Evolutionary conservation across 2,888 invertebrate species (phyloP).

Genomic region (Melanotus villosus): DNA sequence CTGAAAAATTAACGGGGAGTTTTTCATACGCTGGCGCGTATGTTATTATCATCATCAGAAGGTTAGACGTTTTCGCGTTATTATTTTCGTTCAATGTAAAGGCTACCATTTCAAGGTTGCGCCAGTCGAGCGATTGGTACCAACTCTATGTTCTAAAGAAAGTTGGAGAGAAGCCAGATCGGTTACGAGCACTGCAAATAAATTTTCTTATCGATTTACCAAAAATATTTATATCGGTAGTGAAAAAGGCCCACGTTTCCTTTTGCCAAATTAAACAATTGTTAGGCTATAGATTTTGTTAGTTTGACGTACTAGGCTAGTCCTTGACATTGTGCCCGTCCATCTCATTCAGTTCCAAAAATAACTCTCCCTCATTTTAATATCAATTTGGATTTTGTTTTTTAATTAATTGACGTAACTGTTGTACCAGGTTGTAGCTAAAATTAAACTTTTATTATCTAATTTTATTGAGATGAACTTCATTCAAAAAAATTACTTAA

Average conservation of each 20-base stretch:
- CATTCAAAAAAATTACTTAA: no score
- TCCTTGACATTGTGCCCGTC: conserved; percentile 6
- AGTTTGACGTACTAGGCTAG: background rate
- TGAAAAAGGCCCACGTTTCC: conserved; percentile 7
- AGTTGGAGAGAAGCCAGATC: conserved; percentile 45
- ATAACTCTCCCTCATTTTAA: background rate
- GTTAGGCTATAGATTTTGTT: background rate
- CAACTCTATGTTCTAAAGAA: conserved; percentile 29
- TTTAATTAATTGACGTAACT: no score
- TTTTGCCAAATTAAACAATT: conserved; percentile 27
- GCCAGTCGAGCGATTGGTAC: conserved; percentile 33
- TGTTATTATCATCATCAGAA: conserved; percentile 32
- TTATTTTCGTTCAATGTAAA: conserved; percentile 42
- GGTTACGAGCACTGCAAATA: conserved; percentile 30
- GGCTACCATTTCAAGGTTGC: conserved; percentile 42
- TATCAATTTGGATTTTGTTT: no score
- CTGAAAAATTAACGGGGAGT: background rate
- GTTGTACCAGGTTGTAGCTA: no score
- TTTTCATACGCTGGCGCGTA: background rate
- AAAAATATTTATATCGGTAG: conserved; percentile 11
- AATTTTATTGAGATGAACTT: no score
- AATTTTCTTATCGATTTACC: conserved; percentile 38
- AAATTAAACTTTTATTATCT: no score
- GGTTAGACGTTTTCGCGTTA: conserved; percentile 28
- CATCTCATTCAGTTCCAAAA: background rate